Percentiles rank a stretch among this genome's conserved stretches.
Conservation (phyloP, 2,113 vertebrate species). For the Alethe diademata region DNA sequence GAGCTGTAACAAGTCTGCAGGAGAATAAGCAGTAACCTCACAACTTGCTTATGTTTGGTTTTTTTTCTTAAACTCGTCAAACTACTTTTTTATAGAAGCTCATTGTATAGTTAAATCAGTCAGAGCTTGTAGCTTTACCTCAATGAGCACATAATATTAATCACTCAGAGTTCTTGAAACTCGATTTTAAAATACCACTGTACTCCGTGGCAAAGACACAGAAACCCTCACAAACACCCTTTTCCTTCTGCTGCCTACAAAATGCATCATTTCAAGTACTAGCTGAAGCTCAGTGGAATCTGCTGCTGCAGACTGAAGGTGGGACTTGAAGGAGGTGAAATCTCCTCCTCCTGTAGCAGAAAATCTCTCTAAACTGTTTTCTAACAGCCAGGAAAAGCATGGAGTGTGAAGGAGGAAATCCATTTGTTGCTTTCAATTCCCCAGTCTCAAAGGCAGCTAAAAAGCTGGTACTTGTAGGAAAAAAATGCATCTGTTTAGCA, state of each 20-base stretch:
- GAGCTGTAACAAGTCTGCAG: not conserved
- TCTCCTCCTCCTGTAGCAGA: not conserved
- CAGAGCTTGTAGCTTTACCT: not conserved
- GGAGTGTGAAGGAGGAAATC: not conserved
- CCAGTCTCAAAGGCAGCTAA: not conserved
- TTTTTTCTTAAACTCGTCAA: not conserved
- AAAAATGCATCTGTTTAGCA: not conserved
- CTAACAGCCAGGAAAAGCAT: not conserved
- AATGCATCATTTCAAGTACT: not conserved
- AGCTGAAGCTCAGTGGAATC: not conserved
- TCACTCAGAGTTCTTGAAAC: not conserved
- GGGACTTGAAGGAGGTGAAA: not conserved
- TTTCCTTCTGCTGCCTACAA: not conserved
- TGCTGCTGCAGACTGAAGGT: not conserved
- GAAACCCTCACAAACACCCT: not conserved
- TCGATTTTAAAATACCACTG: not conserved
- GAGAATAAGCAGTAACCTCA: not conserved
- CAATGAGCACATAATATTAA: not conserved
- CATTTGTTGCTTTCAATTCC: not conserved
- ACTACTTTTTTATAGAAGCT: not conserved
- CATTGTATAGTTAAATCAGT: not conserved
- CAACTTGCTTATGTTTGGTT: not conserved
- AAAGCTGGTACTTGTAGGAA: not conserved
- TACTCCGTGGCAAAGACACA: not conserved
- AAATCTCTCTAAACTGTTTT: not conserved